phyloP scores from a whole-genome alignment of 2,113 vertebrate species.

The Fregetta grallaria region DNA sequence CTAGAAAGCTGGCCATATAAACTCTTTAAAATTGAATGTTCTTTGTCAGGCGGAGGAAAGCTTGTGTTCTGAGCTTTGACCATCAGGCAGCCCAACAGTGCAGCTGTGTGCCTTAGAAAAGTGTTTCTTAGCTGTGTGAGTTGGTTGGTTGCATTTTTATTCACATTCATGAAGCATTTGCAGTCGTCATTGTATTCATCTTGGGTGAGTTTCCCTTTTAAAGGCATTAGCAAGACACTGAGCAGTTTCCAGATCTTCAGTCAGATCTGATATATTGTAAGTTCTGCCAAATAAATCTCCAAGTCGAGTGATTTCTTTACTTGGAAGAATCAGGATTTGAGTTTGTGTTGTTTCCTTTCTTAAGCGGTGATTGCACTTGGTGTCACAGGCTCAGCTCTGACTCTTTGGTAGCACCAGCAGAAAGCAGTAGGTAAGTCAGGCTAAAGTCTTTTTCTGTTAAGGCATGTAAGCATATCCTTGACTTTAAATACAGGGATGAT shows the following conservation, averaged over 20 bases:
- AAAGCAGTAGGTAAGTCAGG: not conserved
- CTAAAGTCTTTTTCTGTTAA: not conserved
- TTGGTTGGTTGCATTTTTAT: not conserved
- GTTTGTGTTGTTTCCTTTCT: not conserved
- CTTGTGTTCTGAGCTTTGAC: not conserved
- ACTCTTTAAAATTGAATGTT: not conserved
- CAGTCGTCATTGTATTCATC: not conserved
- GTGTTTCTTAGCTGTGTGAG: not conserved
- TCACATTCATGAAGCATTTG: not conserved
- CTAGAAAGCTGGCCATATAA: not conserved
- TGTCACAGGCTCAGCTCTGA: not conserved
- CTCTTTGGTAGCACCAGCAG: not conserved
- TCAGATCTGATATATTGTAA: not conserved
- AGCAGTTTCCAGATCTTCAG: not conserved
- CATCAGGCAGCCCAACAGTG: not conserved
- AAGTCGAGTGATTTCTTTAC: not conserved
- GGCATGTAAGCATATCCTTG: fast-evolving
- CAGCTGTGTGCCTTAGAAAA: not conserved
- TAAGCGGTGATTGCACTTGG: not conserved
- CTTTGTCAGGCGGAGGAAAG: not conserved
- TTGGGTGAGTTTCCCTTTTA: not conserved
- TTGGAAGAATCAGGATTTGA: not conserved
- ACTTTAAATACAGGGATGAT: not conserved
- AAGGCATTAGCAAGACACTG: not conserved
- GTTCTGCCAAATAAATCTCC: not conserved